These are phyloP conservation scores for Enteromius mattozi DNA, from an alignment of 2,797 vertebrate genomes.

Conservation along the genomic window DNA sequence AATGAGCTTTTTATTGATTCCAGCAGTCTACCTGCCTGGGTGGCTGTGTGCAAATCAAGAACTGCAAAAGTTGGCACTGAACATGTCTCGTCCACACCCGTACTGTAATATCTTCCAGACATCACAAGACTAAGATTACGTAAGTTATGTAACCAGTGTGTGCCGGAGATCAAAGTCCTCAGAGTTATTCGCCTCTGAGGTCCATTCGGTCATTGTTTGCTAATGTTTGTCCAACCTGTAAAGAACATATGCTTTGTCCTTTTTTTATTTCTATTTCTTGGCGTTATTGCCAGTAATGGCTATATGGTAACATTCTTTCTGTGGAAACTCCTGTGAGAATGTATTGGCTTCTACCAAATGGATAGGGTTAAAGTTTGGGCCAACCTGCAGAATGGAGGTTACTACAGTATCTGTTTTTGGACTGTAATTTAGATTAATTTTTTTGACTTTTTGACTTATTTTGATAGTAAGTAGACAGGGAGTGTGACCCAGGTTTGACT, in stretches of 20 bases:
- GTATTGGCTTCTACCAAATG: not conserved
- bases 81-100: not conserved
- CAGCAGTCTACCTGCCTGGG: slow-evolving; percentile 38
- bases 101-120: slow-evolving; percentile 23
- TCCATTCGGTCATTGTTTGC: not conserved
- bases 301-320: not conserved
- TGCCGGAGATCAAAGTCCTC: slow-evolving; percentile 45
- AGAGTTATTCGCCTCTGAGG: not conserved
- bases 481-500: not conserved
- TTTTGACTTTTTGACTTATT: not conserved
- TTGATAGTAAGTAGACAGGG: not conserved
- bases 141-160: slow-evolving; percentile 35
- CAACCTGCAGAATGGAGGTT: not conserved
- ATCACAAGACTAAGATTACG: slow-evolving; percentile 21
- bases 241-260: not conserved
- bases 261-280: not conserved
- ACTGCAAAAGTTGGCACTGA: slow-evolving; percentile 5
- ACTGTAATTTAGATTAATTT: not conserved
- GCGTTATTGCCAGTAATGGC: not conserved
- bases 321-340: not conserved
- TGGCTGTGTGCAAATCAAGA: slow-evolving; percentile 23
- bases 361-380: not conserved
- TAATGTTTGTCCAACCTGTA: slow-evolving; percentile 24
- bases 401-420: not conserved
- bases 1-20: slow-evolving; percentile 58